Evolutionary conservation across 2,797 vertebrate genomes (phyloP).

Genomic region (Sardinella longiceps): DNA sequence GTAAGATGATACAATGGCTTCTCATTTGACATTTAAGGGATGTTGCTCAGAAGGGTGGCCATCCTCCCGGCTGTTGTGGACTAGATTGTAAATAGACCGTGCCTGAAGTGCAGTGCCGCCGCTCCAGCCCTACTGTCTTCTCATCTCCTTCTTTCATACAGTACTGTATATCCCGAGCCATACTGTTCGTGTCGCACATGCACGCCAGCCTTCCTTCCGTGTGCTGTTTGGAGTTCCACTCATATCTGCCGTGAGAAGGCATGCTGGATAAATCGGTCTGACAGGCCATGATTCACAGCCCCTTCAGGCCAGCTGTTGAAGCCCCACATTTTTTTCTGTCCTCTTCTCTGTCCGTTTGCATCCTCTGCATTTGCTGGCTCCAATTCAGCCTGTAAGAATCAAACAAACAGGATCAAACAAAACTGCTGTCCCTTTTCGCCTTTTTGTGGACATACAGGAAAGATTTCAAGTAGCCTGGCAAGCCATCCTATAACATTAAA

Average conservation of each 20-base stretch:
- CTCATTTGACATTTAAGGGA: background rate
- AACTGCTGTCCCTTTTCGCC: too few species aligned
- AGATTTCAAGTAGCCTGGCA: too few species aligned
- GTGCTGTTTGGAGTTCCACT: background rate
- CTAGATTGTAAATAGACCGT: background rate
- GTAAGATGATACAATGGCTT: background rate
- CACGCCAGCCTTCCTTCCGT: background rate
- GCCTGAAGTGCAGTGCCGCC: background rate
- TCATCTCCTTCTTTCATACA: too few species aligned
- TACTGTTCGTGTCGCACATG: background rate
- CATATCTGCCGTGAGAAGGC: slow-evolving; percentile 11
- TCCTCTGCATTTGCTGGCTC: background rate
- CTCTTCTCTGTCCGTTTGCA: background rate
- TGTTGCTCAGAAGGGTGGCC: background rate
- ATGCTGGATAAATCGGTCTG: background rate
- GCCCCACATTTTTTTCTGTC: background rate
- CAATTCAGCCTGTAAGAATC: background rate
- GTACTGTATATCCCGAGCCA: too few species aligned
- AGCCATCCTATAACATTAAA: too few species aligned
- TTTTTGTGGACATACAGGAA: too few species aligned
- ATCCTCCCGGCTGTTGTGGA: background rate
- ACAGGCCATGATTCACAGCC: background rate
- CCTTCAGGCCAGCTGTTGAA: background rate
- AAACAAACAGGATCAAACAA: background rate
- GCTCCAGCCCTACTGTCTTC: too few species aligned